These are phyloP conservation scores for Pygmarrhopalites habei DNA, from an alignment of 1,140 invertebrate species.

Conservation along the genomic window DNA sequence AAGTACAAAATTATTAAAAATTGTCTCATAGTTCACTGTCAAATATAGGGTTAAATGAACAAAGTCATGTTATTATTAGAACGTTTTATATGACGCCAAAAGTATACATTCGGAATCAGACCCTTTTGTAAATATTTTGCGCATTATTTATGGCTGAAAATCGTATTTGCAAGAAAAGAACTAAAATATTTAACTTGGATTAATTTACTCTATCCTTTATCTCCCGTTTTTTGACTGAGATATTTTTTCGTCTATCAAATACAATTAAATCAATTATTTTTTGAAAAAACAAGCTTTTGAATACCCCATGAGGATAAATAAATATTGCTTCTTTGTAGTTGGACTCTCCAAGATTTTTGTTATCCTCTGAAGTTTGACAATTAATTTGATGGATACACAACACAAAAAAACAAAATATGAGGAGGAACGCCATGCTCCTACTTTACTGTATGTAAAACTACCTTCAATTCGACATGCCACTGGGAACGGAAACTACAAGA, in stretches of 20 bases:
- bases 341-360: conserved; percentile 6
- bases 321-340: conserved; percentile 26
- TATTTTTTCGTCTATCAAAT: too few species aligned
- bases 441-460: too few species aligned
- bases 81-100: not conserved
- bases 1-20: not conserved
- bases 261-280: not conserved
- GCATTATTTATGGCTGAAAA: too few species aligned
- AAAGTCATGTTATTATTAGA: too few species aligned
- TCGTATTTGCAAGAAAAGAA: not conserved
- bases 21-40: too few species aligned
- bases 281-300: not conserved
- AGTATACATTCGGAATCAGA: not conserved
- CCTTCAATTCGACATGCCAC: too few species aligned
- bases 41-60: too few species aligned
- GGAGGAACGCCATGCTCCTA: not conserved
- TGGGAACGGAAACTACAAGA: too few species aligned
- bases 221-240: too few species aligned
- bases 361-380: conserved; percentile 3
- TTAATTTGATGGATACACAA: not conserved
- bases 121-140: too few species aligned
- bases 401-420: not conserved
- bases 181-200: not conserved
- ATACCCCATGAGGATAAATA: conserved; percentile 20
- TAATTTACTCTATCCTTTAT: too few species aligned